Percentiles rank a stretch among this genome's conserved stretches.
Conservation (phyloP, 2,797 vertebrate species). For the Sebastes hopkinsi region DNA sequence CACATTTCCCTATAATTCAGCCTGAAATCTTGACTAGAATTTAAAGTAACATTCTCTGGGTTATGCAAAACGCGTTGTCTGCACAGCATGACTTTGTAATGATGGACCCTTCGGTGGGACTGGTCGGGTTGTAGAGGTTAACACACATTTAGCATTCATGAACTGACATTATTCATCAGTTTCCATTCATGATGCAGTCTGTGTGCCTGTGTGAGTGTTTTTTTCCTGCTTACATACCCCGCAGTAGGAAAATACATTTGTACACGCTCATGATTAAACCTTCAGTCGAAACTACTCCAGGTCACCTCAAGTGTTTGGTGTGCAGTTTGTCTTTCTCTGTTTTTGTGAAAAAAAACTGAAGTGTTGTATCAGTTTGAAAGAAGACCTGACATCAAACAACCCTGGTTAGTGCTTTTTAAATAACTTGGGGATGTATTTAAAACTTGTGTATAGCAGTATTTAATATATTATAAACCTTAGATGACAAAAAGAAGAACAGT, state of each 20-base stretch:
- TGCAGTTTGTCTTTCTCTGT: background rate
- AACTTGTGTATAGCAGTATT: background rate
- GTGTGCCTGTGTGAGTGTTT: background rate
- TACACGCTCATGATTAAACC: background rate
- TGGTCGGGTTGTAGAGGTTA: background rate
- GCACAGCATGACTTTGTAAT: conserved; percentile 2
- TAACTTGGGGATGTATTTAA: background rate
- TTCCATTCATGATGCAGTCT: background rate
- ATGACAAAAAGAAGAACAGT: background rate
- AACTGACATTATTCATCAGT: conserved; percentile 27
- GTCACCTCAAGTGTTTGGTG: background rate
- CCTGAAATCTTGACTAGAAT: background rate
- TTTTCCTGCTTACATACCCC: background rate
- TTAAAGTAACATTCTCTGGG: background rate
- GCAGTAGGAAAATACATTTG: background rate
- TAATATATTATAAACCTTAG: background rate
- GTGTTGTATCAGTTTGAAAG: background rate
- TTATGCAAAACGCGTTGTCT: background rate
- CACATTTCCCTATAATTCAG: background rate
- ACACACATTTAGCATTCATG: conserved; percentile 26
- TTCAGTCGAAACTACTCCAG: background rate
- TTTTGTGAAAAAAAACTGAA: background rate
- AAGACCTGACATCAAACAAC: background rate
- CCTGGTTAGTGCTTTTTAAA: background rate
- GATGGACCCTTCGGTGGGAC: background rate